A percentile compares a stretch with the other conserved stretches of the same genome.
phyloP scores from a whole-genome alignment of 1,140 invertebrate genomes.

The Cryptotermes secundus region DNA sequence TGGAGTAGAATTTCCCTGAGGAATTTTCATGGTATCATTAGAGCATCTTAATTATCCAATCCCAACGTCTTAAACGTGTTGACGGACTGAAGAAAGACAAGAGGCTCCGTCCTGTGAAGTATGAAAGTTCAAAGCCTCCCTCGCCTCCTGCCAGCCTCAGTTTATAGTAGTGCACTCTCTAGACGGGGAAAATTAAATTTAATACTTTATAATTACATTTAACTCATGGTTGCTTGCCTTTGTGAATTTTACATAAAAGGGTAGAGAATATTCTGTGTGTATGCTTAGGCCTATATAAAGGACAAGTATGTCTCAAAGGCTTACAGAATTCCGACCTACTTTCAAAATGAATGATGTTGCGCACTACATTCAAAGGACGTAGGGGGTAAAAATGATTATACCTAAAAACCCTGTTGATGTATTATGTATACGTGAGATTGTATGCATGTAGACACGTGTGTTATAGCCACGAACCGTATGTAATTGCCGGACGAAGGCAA shows the following conservation, averaged over 20 bases:
- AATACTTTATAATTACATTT: conserved; percentile 19
- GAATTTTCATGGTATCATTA: background rate
- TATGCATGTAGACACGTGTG: background rate
- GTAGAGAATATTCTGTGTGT: background rate
- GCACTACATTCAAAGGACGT: background rate
- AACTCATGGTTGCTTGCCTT: conserved; percentile 10
- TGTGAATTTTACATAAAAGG: conserved; percentile 13
- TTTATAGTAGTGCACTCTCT: background rate
- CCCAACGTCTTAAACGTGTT: background rate
- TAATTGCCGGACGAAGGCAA: background rate
- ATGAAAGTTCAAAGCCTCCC: background rate
- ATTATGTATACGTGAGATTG: conserved; percentile 18
- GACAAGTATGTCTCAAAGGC: background rate
- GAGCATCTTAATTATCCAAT: background rate
- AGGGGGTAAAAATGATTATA: background rate
- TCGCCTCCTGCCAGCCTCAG: background rate
- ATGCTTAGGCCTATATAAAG: background rate
- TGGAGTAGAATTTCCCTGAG: background rate
- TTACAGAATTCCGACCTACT: background rate
- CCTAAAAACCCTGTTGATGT: conserved; percentile 1
- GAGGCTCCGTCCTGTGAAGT: background rate
- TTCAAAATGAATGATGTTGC: background rate
- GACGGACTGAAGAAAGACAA: background rate
- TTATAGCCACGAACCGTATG: background rate
- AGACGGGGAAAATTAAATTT: conserved; percentile 6